Conservation (phyloP, 2,888 invertebrate species). For the Noctuana brunneofusca region DNA sequence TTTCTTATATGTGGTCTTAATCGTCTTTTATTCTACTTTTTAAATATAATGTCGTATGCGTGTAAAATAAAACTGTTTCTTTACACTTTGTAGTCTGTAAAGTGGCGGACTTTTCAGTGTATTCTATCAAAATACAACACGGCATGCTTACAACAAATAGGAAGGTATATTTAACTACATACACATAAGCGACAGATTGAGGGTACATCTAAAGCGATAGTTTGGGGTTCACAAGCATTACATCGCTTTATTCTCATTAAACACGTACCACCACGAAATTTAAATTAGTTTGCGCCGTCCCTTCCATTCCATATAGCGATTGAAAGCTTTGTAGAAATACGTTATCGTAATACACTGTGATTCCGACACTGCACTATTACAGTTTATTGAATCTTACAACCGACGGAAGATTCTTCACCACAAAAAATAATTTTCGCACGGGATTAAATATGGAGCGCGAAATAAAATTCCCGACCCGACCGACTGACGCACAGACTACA, state of each 20-base stretch:
- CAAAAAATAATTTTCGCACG: neutral
- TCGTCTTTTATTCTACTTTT: constrained; percentile 9
- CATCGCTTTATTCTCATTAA: neutral
- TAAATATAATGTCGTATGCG: neutral
- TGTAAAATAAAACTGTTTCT: too few relatives aligned
- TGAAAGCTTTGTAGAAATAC: neutral
- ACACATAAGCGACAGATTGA: neutral
- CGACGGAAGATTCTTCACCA: too few relatives aligned
- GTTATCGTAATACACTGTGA: neutral
- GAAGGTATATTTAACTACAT: too few relatives aligned
- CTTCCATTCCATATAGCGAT: neutral
- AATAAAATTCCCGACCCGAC: neutral
- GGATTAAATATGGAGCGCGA: neutral
- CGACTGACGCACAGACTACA: too few relatives aligned
- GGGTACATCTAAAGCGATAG: neutral
- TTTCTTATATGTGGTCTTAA: constrained; percentile 74
- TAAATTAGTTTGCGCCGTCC: neutral
- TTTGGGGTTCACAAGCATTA: neutral
- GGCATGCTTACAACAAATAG: neutral
- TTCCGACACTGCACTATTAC: neutral
- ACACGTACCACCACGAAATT: neutral
- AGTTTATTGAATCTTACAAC: neutral
- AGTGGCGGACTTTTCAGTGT: neutral
- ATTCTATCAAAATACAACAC: neutral
- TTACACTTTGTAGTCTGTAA: neutral